Base-by-base conservation (phyloP, 92 coral and sea anemone species). In the Epizoanthus ramosus region DNA sequence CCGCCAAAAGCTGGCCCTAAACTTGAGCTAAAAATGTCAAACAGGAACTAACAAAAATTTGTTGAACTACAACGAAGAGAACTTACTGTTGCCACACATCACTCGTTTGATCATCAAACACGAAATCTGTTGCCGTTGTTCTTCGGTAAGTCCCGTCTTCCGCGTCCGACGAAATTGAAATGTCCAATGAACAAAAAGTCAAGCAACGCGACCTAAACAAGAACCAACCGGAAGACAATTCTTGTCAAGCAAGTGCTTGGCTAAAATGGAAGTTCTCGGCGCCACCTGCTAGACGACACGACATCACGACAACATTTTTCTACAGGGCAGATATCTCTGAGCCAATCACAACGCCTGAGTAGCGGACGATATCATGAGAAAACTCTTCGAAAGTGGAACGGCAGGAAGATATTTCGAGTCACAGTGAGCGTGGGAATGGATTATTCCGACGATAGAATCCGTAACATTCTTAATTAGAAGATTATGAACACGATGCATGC, bases 221-320 rank as follows among this genome's bases (percentile, higher is more conserved):
- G 68, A 22, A 22, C 24, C 3, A 63, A 64, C 16, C 23, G n/a
- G 39, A 12, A 9, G 17, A 19, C n/a, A 64, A 3, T 64, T 64
- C 23, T 23, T 24, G 18, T 24, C 35, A 25, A 18, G 39, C 19
- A 23, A 64, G 35, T 35, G 12, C 28, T 28, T 25, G 37, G 2
- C 15, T 58, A 64, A 64, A 64, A 18, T 24, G 12, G 17, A 64
- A 2, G 54, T 9, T 25, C 13, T 25, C 10, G 41, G 13, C 10
- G 41, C 69, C 69, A 64, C 69, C 69, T 64, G 69, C 41, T 16
- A 24, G 69, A 25, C 69, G 25, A n/a, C 2, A 63, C 3, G 66
- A 0, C 22, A 16, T 63, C 68, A 22, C 35, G 13, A 31, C 4
- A 31, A 3, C 1, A 63, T 7, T 0, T 28, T 28, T 28, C 31